Base-by-base conservation (phyloP, 2,888 invertebrate genomes). In the Eutolmus rufibarbis region DNA sequence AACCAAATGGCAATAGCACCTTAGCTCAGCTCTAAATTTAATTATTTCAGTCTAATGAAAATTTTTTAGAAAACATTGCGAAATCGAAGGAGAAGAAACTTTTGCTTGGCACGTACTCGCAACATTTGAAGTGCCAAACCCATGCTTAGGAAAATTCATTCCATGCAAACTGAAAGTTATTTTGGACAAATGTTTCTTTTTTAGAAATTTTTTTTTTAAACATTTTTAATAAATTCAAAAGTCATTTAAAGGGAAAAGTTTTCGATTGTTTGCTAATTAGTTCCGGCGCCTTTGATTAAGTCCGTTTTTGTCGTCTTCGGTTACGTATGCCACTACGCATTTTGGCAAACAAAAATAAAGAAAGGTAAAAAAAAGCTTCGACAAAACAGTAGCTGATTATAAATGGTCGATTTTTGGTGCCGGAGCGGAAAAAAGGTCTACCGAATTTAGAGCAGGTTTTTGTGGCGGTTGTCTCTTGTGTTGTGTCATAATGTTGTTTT, bases 11-110 rank as follows among this genome's bases (percentile, higher is more conserved):
- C 66, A 66, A 28, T 28, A 23, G 66, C 66, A 66, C 66, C 66
- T 8, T 8, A 28, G 66, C 57, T 5, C 40, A 57, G 4, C 56
- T n/a, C 23, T 82, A 40, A 82, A 66, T 34, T 66, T 56, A 82
- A 79, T 82, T 56, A 82, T 57, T 82, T 16, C 34, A 37, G 57
- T 66, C n/a, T 82, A 56, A 82, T 82, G 82, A 82, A 82, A 66
- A 16, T 16, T 43, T 57, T 66, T 66, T 66, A 66, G 66, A 66
- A 66, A 66, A 66, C 78, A 40, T 78, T 78, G 43, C 40, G 19
- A 78, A 78, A 78, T 78, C 78, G 23, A 78, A n/a, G 23, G 40
- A 77, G 76, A 76, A 76, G 76, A 37, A 66, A 66, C 66, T 28
- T 66, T 28, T 7, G 19, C 66, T 66, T 12, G 19, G 66, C 66